Conservation (phyloP, 2,113 vertebrate species). For the Gambusia holbrooki region DNA sequence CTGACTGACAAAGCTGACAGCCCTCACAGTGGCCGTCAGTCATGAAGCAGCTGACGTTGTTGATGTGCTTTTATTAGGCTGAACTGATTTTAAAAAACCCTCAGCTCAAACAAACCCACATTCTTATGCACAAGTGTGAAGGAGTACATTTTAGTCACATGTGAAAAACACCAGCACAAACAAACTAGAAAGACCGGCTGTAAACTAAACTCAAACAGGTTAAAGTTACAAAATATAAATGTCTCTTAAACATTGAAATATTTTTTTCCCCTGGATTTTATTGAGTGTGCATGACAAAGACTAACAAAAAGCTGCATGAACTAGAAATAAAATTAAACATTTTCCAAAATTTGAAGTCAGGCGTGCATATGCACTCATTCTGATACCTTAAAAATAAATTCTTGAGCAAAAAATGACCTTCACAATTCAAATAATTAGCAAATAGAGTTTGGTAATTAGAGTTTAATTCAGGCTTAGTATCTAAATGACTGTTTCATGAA, state of each 20-base stretch:
- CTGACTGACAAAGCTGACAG: conserved; percentile 67
- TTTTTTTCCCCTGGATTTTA: background rate
- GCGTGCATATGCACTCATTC: background rate
- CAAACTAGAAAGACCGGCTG: background rate
- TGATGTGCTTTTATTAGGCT: conserved; percentile 45
- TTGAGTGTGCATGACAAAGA: background rate
- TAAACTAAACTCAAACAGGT: conserved; percentile 1
- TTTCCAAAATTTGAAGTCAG: background rate
- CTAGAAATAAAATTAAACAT: background rate
- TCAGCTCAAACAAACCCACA: conserved; percentile 17
- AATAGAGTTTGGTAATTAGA: background rate
- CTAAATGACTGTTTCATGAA: background rate
- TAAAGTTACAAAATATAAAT: background rate
- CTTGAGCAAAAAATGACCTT: background rate
- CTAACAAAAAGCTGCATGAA: background rate
- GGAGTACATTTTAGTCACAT: background rate
- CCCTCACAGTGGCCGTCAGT: conserved; percentile 49
- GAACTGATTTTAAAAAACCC: conserved; percentile 41
- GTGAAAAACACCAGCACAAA: background rate
- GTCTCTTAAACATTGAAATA: background rate
- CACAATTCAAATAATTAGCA: background rate
- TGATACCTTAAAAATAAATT: background rate
- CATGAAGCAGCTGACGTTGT: conserved; percentile 47
- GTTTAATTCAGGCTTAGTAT: background rate
- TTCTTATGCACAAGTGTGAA: background rate